phyloP scores from a whole-genome alignment of 2,888 invertebrate species.

The Odontothrips loti region DNA sequence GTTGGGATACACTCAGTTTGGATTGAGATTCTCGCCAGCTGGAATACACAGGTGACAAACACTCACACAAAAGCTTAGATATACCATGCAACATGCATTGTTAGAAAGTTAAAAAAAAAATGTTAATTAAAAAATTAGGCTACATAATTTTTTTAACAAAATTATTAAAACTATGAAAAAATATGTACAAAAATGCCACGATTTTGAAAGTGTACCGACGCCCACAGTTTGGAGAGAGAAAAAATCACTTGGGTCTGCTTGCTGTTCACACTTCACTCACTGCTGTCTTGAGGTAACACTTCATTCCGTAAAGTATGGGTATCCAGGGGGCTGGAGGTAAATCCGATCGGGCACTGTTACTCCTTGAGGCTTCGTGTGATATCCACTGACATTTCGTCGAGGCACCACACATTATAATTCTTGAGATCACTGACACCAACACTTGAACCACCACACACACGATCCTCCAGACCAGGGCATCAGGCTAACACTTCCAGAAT shows the following conservation, averaged over 20 bases:
- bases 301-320: constrained; percentile 4
- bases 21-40: no score
- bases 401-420: constrained; percentile 2
- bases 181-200: not conserved
- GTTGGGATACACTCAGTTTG: no score
- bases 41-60: no score
- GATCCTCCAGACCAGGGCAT: constrained; percentile 33
- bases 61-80: not conserved
- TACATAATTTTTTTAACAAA: no score
- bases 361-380: not conserved
- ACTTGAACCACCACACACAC: constrained; percentile 34
- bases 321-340: constrained; percentile 3
- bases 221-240: not conserved
- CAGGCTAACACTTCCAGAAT: constrained; percentile 32
- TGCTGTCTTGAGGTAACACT: constrained; percentile 12
- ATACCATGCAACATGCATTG: not conserved
- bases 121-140: not conserved
- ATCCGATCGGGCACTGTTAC: not conserved
- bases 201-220: not conserved
- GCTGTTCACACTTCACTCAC: constrained; percentile 15
- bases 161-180: not conserved
- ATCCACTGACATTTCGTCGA: constrained; percentile 8
- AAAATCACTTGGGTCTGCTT: constrained; percentile 22
- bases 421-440: constrained; percentile 32
- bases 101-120: not conserved